These are phyloP conservation scores for Otis tarda DNA, from an alignment of 2,113 vertebrate species.

Conservation along the genomic window DNA sequence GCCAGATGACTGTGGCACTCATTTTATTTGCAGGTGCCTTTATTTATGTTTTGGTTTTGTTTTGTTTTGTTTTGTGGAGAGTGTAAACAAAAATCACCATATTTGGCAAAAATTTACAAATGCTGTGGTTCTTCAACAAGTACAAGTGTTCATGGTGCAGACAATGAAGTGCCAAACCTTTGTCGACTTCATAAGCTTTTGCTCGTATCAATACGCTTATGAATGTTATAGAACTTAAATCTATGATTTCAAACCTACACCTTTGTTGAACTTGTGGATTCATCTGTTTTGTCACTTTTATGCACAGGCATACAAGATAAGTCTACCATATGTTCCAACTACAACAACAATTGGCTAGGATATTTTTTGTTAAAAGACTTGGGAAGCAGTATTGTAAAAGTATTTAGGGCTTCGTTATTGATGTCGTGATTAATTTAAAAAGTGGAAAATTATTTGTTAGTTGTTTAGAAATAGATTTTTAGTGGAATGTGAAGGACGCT, in stretches of 20 bases:
- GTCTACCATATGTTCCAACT: neutral
- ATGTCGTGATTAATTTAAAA: neutral
- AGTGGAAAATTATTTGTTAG: neutral
- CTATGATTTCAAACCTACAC: neutral
- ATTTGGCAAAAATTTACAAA: neutral
- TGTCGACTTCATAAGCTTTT: neutral
- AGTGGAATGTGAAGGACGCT: neutral
- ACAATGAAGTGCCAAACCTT: neutral
- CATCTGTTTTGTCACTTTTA: neutral
- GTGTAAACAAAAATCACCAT: neutral
- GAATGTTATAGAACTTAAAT: neutral
- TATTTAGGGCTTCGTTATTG: neutral
- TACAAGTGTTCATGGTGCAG: neutral
- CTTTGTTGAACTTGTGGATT: neutral
- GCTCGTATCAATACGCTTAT: neutral
- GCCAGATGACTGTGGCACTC: neutral
- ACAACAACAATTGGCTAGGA: neutral
- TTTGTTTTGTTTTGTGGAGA: neutral
- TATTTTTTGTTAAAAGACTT: neutral
- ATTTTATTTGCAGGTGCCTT: neutral
- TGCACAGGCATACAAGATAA: accelerated
- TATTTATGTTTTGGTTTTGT: neutral
- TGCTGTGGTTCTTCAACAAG: neutral
- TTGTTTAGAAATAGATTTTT: neutral
- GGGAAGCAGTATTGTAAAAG: neutral